Base-by-base conservation (phyloP, 2,797 vertebrate species). In the Acipenser oxyrinchus region DNA sequence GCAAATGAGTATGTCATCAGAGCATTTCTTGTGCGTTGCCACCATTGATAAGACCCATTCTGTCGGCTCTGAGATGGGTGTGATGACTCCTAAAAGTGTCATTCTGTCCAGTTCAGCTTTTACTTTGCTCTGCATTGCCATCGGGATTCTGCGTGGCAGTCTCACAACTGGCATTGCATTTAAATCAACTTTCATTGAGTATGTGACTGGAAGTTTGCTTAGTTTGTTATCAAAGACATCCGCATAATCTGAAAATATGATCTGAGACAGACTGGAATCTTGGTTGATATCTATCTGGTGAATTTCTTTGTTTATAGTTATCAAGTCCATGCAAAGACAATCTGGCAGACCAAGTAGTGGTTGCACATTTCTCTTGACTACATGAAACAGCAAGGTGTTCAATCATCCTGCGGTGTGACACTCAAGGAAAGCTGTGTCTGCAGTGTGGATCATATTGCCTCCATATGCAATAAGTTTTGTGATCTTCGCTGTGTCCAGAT, bases 41-140 rank as follows among this genome's bases (percentile, higher is more conserved):
- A 69, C 62, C 68, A 70, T 64, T 4, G 72, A 73, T 37, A 65
- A 63, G 2, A 74, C 68, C 69, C 66, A 72, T 48, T 74, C 55
- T 6, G 68, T 64, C 7, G 60, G n/a, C 8, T 69, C 18, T 18
- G 18, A 63, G 49, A 64, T 15, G 49, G 51, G 10, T 8, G 50
- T 49, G 49, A 57, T 71, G 6, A 61, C 62, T 3, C 58, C 58
- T 6, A 68, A 10, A 8, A 37, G 15, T 5, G 11, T 37, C 53
- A 64, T 67, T 13, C 13, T 11, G 6, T 50, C 48, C 4, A 67
- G 18, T 2, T 71, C 65, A 11, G 10, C 11, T 60, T 66, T 68
- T 7, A 52, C 66, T 15, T 68, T 68, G 9, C 65, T 59, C 8
- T 65, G 63, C 66, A 71, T 68, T 4, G 66, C 37, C 3, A 64